phyloP scores from a whole-genome alignment of 2,888 invertebrate species.

The Orthosia cruda region DNA sequence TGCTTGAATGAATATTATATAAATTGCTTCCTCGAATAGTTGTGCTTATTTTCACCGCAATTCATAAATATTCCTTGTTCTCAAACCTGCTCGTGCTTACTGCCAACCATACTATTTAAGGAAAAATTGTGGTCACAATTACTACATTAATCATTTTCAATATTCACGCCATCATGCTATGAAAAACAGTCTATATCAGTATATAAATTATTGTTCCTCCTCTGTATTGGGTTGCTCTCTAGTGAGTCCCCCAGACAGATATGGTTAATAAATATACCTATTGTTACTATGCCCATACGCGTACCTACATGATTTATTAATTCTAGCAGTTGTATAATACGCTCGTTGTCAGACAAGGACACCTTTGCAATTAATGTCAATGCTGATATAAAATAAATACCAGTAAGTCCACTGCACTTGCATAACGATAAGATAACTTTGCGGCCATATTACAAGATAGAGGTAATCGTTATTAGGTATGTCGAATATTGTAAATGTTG shows the following conservation, averaged over 20 bases:
- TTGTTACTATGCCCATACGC: background rate
- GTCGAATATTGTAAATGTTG: conserved; percentile 22
- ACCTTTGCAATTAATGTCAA: background rate
- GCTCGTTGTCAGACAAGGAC: background rate
- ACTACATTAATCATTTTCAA: too few species aligned
- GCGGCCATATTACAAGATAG: background rate
- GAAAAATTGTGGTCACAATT: too few species aligned
- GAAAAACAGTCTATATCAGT: too few species aligned
- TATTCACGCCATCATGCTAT: too few species aligned
- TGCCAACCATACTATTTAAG: too few species aligned
- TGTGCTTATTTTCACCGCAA: too few species aligned
- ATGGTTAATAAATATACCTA: background rate
- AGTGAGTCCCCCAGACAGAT: background rate
- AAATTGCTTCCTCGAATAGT: too few species aligned
- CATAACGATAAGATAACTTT: conserved; percentile 30
- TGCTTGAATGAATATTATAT: too few species aligned
- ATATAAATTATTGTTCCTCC: background rate
- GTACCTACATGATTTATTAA: background rate
- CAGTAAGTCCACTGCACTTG: conserved; percentile 21
- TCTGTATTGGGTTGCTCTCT: background rate
- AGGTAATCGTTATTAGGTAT: background rate
- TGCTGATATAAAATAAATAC: conserved; percentile 4
- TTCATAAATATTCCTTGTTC: too few species aligned
- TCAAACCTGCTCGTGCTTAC: too few species aligned
- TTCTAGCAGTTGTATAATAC: background rate